Evolutionary conservation across 2,888 invertebrate species (phyloP).

Genomic region (Salticus scenicus): DNA sequence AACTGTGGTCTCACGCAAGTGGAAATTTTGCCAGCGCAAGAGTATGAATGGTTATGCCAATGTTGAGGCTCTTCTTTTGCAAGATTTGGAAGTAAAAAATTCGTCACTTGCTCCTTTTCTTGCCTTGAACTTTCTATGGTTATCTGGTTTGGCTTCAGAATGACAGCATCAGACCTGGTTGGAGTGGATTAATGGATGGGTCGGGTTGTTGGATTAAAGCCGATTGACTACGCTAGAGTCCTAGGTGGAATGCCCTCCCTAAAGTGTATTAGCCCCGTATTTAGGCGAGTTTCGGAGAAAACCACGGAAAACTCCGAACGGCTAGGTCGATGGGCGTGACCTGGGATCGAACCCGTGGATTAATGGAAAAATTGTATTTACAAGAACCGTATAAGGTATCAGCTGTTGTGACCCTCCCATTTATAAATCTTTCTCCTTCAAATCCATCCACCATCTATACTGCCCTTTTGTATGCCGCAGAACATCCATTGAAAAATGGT

Average conservation of each 20-base stretch:
- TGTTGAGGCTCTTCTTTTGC: not conserved
- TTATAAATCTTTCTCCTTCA: conserved; percentile 56
- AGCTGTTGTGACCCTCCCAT: conserved; percentile 47
- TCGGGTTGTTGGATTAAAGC: too few species aligned
- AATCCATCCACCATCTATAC: conserved; percentile 61
- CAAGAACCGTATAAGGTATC: conserved; percentile 26
- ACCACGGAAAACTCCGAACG: too few species aligned
- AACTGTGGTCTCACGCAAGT: not conserved
- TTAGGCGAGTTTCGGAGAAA: too few species aligned
- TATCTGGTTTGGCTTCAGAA: too few species aligned
- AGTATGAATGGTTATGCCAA: not conserved
- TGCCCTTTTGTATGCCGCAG: conserved; percentile 52
- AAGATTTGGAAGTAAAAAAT: not conserved
- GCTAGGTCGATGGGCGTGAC: too few species aligned
- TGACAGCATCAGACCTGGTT: not conserved
- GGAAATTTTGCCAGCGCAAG: not conserved
- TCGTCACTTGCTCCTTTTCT: not conserved
- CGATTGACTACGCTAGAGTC: too few species aligned
- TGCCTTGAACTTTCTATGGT: not conserved
- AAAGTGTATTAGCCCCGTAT: too few species aligned
- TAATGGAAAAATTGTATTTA: not conserved
- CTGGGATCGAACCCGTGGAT: too few species aligned
- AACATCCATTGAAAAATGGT: conserved; percentile 10
- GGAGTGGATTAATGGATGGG: not conserved
- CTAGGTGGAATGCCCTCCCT: too few species aligned